Percentiles rank a stretch among this genome's conserved stretches.
phyloP scores from a whole-genome alignment of 2,888 invertebrate genomes.

The Ochropacha duplaris region DNA sequence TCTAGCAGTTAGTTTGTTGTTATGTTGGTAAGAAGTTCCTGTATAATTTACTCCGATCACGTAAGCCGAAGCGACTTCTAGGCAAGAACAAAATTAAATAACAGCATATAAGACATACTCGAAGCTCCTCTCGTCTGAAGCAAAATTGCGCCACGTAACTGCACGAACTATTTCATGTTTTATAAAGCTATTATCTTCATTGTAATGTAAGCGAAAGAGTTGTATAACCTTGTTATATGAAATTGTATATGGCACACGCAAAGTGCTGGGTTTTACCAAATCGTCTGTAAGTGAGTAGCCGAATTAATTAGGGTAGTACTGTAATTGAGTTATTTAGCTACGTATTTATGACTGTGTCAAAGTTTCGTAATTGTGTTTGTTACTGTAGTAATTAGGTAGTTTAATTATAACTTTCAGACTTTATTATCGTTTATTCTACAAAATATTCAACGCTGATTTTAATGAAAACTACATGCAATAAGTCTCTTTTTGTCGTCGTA shows the following conservation, averaged over 20 bases:
- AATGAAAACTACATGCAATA: no score
- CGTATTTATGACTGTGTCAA: neutral
- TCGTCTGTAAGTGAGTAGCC: neutral
- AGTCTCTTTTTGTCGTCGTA: no score
- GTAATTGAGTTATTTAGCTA: slow-evolving; percentile 1
- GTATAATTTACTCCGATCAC: neutral
- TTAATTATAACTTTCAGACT: no score
- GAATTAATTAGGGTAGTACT: neutral
- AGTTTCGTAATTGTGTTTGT: neutral
- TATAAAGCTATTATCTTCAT: neutral
- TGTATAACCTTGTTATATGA: neutral
- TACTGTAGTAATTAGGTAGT: neutral
- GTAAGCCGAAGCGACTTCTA: neutral
- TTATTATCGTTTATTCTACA: no score
- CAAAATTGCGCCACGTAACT: neutral
- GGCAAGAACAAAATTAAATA: neutral
- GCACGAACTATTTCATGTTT: neutral
- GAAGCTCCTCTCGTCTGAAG: neutral
- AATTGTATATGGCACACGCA: neutral
- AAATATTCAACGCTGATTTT: no score
- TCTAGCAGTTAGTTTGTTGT: neutral
- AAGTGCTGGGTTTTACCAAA: neutral
- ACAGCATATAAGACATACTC: neutral
- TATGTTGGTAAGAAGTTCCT: neutral
- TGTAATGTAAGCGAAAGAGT: neutral